These are phyloP conservation scores for Drosophila helvetica DNA, from an alignment of 2,888 invertebrate genomes.

Conservation along the genomic window DNA sequence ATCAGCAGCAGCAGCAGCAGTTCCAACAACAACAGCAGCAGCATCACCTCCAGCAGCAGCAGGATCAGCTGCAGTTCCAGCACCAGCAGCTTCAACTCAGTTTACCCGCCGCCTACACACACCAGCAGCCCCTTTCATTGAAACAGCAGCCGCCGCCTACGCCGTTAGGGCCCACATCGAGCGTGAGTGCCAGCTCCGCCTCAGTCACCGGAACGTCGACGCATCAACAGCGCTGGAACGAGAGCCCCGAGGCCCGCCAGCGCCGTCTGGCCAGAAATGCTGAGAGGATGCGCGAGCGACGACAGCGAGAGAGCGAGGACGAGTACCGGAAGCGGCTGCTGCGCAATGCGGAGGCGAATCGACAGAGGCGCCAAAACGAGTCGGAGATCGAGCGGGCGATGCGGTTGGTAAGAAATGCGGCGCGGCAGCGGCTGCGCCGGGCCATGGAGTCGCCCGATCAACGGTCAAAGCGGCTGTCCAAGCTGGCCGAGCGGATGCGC, in stretches of 20 bases:
- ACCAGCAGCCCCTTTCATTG: slow-evolving; percentile 72
- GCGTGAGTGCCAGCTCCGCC: slow-evolving; percentile 50
- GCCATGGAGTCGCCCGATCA: slow-evolving; percentile 84
- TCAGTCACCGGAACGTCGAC: slow-evolving; percentile 44
- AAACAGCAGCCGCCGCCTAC: slow-evolving; percentile 71
- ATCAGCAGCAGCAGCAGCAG: slow-evolving; percentile 67
- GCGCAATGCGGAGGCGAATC: slow-evolving; percentile 84
- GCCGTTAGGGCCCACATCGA: slow-evolving; percentile 64
- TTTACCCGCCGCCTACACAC: slow-evolving; percentile 66
- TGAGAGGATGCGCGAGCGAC: slow-evolving; percentile 84
- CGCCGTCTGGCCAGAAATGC: slow-evolving; percentile 84
- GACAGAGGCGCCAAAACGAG: slow-evolving; percentile 83
- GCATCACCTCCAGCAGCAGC: slow-evolving; percentile 59
- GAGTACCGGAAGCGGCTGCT: slow-evolving; percentile 83
- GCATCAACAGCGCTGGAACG: slow-evolving; percentile 83
- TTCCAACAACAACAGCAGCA: slow-evolving; percentile 70
- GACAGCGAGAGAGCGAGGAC: slow-evolving; percentile 83
- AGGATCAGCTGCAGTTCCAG: slow-evolving; percentile 76
- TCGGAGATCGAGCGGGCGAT: slow-evolving; percentile 83
- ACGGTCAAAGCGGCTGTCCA: slow-evolving; percentile 80
- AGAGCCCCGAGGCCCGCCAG: slow-evolving; percentile 83
- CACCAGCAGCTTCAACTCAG: slow-evolving; percentile 77
- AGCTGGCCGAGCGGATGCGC: slow-evolving; percentile 83
- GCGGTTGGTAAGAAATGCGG: slow-evolving; percentile 83
- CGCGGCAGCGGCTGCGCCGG: slow-evolving; percentile 82